Evolutionary conservation across 2,797 vertebrate species (phyloP).

Genomic region (Chloroceryle inda): DNA sequence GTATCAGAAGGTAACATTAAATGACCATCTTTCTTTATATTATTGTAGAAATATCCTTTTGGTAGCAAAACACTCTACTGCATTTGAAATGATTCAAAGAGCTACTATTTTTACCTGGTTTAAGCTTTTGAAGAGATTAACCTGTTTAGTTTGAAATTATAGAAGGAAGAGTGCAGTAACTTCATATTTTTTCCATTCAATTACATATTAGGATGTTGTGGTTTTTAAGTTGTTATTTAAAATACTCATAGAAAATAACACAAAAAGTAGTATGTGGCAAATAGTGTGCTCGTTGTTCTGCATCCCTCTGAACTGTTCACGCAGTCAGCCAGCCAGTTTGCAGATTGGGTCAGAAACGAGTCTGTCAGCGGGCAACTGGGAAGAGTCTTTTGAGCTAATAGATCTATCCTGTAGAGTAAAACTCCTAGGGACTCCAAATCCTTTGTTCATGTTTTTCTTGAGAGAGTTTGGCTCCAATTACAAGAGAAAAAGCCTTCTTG

Average conservation of each 20-base stretch:
- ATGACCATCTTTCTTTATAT: not conserved
- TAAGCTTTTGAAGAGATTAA: not conserved
- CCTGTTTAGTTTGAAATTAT: not conserved
- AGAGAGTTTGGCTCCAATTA: slow-evolving; percentile 37
- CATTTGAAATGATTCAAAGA: not conserved
- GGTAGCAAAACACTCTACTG: not conserved
- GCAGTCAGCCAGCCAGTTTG: not conserved
- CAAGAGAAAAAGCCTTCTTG: slow-evolving; percentile 29
- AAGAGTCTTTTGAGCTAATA: slow-evolving; percentile 8
- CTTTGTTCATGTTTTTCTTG: slow-evolving; percentile 50
- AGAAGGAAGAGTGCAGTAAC: not conserved
- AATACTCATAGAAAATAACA: not conserved
- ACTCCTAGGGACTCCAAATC: slow-evolving; percentile 45
- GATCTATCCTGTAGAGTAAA: slow-evolving; percentile 20
- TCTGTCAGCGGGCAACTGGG: not conserved
- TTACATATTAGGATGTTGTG: not conserved
- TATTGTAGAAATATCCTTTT: not conserved
- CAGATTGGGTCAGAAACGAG: slow-evolving; percentile 14
- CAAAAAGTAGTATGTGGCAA: not conserved
- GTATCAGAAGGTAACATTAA: not conserved
- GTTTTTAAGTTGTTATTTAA: slow-evolving; percentile 11
- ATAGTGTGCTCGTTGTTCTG: not conserved
- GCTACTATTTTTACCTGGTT: not conserved
- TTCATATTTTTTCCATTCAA: not conserved
- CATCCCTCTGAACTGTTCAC: not conserved